A percentile compares a stretch with the other conserved stretches of the same genome.
These are phyloP conservation scores for Hypsopygia costalis DNA, from an alignment of 2,888 invertebrate species.

Conservation along the genomic window DNA sequence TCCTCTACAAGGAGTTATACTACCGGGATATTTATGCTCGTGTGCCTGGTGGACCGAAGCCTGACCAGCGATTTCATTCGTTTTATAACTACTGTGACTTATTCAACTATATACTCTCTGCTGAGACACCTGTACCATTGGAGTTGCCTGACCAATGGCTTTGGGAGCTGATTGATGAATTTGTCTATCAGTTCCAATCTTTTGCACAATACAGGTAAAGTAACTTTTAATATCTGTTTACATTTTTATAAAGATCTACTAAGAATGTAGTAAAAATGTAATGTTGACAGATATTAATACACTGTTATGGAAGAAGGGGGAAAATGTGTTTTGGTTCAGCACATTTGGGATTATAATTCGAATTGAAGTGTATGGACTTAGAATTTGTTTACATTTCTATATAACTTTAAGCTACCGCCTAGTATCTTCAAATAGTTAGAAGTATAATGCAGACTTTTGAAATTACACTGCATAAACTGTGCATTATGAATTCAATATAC, in stretches of 20 bases:
- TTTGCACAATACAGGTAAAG: slow-evolving; percentile 89
- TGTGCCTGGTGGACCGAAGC: slow-evolving; percentile 92
- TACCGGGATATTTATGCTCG: slow-evolving; percentile 98
- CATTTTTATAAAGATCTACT: neutral
- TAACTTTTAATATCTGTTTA: slow-evolving; percentile 3
- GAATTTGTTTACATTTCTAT: too few species aligned
- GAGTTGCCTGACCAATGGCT: slow-evolving; percentile 99
- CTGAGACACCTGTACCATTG: slow-evolving; percentile 91
- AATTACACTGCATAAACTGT: too few species aligned
- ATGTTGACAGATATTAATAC: too few species aligned
- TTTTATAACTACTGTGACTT: slow-evolving; percentile 99
- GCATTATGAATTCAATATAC: too few species aligned
- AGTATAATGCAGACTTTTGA: too few species aligned
- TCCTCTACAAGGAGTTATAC: slow-evolving; percentile 98
- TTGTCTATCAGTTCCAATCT: slow-evolving; percentile 98
- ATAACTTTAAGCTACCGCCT: too few species aligned
- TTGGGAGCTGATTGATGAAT: slow-evolving; percentile 99
- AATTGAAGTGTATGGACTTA: too few species aligned
- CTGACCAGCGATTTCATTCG: slow-evolving; percentile 96
- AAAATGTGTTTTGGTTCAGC: too few species aligned
- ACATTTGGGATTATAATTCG: too few species aligned
- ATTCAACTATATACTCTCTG: slow-evolving; percentile 96
- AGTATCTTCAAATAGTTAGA: too few species aligned
- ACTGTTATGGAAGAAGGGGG: too few species aligned
- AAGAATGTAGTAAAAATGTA: too few species aligned